Conservation (phyloP, 2,113 vertebrate genomes). For the Dermatemys mawii region DNA sequence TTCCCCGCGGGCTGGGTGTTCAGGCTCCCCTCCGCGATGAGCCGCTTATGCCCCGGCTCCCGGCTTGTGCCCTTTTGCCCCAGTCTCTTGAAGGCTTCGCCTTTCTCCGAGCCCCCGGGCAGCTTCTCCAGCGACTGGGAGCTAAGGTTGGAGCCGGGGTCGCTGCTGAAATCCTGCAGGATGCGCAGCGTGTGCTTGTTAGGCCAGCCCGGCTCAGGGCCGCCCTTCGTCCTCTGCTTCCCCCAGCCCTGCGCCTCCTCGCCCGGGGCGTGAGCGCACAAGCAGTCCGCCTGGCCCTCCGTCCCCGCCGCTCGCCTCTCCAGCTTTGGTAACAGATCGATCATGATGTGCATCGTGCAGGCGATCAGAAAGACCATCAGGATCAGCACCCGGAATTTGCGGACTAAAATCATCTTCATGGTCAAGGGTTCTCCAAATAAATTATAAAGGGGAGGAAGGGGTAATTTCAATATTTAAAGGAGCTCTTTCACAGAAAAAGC, state of each 20-base stretch:
- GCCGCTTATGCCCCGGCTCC: constrained; percentile 3
- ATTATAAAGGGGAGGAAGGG: constrained; percentile 6
- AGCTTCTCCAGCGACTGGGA: constrained; percentile 87
- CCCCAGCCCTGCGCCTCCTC: constrained; percentile 76
- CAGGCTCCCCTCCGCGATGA: constrained; percentile 51
- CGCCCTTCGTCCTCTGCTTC: constrained; percentile 58
- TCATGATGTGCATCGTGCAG: constrained; percentile 94
- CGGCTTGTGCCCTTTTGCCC: background rate
- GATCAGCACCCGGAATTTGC: constrained; percentile 92
- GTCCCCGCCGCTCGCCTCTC: constrained; percentile 77
- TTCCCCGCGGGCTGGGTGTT: constrained; percentile 63
- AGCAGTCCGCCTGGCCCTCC: constrained; percentile 76
- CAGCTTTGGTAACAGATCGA: constrained; percentile 92
- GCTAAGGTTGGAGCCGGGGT: constrained; percentile 89
- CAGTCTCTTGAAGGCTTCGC: constrained; percentile 6
- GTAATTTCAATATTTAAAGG: background rate
- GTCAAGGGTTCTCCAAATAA: constrained; percentile 23
- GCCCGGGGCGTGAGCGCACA: constrained; percentile 84
- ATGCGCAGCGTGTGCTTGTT: constrained; percentile 94
- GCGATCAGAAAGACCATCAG: constrained; percentile 92
- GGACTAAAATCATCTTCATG: constrained; percentile 92
- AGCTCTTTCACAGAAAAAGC: constrained; percentile 51
- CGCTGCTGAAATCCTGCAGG: constrained; percentile 94
- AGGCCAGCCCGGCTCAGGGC: constrained; percentile 84
- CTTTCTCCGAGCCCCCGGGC: constrained; percentile 61